Conservation (phyloP, 2,797 vertebrate species). For the Gephyroberyx darwinii region DNA sequence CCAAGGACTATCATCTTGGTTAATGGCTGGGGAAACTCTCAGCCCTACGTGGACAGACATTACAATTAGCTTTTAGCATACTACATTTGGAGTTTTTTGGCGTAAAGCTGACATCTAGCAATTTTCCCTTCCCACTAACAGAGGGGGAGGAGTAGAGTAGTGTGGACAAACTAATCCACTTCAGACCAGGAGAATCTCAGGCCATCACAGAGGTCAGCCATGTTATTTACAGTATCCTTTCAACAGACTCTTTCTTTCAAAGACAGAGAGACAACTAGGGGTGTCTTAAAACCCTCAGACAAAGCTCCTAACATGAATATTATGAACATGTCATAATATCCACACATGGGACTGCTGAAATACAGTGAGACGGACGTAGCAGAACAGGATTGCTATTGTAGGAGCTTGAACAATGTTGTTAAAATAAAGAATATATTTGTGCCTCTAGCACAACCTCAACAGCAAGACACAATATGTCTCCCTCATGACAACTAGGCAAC, state of each 20-base stretch:
- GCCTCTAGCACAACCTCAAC: not conserved
- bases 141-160: slow-evolving; percentile 19
- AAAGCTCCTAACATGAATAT: not conserved
- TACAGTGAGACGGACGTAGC: not conserved
- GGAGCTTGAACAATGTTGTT: not conserved
- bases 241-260: slow-evolving; percentile 18
- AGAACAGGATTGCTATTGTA: not conserved
- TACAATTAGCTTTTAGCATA: slow-evolving; percentile 1
- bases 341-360: not conserved
- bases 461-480: not conserved
- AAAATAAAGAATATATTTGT: not conserved
- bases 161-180: slow-evolving; percentile 52
- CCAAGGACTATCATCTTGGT: not conserved
- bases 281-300: not conserved
- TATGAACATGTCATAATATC: not conserved
- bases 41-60: not conserved
- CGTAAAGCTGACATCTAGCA: slow-evolving; percentile 2
- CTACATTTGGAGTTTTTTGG: not conserved
- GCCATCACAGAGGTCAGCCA: slow-evolving; percentile 46
- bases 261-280: not conserved
- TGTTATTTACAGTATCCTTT: slow-evolving; percentile 55
- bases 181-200: slow-evolving; percentile 50
- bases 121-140: slow-evolving; percentile 10
- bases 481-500: not conserved
- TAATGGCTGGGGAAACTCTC: not conserved